Conservation (phyloP, 2,113 vertebrate genomes). For the Aviceda subcristata region DNA sequence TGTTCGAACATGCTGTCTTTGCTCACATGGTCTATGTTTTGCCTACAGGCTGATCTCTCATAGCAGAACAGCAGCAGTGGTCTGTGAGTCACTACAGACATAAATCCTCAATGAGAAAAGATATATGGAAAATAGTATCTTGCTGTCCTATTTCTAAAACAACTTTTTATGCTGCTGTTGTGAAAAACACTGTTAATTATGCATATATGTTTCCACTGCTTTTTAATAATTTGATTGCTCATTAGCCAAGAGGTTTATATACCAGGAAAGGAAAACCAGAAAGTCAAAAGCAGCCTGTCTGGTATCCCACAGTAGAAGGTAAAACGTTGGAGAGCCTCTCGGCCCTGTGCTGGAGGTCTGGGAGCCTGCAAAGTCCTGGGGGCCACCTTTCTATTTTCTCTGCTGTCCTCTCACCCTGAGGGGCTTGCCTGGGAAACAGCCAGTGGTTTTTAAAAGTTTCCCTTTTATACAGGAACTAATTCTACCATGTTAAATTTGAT, state of each 20-base stretch:
- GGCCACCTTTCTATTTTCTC: neutral
- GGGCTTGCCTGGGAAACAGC: neutral
- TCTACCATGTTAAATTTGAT: neutral
- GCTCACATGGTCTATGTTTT: neutral
- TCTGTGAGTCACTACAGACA: neutral
- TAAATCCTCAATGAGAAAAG: neutral
- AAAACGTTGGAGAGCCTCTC: neutral
- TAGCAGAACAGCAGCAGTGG: neutral
- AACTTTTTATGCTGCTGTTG: neutral
- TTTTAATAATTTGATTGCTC: neutral
- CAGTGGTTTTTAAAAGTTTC: neutral
- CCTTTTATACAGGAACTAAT: neutral
- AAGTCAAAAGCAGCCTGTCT: neutral
- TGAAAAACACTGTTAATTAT: neutral
- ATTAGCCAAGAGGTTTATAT: neutral
- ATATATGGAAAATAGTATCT: neutral
- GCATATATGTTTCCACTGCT: neutral
- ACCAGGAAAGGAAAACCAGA: neutral
- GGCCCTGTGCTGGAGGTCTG: neutral
- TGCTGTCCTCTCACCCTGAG: neutral
- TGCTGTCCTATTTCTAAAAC: neutral
- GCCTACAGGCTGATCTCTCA: neutral
- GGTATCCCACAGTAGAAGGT: neutral
- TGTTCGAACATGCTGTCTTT: slow-evolving; percentile 7
- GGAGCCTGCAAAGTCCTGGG: neutral